phyloP scores from a whole-genome alignment of 2,888 invertebrate genomes.

The Elgonia sp. region DNA sequence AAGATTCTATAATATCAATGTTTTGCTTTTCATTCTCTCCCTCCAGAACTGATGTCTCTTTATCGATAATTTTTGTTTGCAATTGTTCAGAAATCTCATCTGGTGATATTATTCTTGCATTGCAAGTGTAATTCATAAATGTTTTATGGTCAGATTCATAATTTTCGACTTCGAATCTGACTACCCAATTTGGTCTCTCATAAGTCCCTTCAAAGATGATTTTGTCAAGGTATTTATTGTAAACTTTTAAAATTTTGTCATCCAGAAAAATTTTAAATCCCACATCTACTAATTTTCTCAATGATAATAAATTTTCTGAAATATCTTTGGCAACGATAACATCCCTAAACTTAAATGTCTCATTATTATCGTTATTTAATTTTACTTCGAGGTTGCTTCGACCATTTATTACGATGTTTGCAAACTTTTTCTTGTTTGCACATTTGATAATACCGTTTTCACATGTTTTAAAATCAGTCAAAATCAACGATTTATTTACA shows the following conservation, averaged over 20 bases:
- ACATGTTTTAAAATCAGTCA: neutral
- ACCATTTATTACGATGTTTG: neutral
- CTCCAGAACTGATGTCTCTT: too few relatives aligned
- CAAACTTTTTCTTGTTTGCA: neutral
- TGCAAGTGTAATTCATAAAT: too few relatives aligned
- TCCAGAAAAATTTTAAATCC: neutral
- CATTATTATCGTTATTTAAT: neutral
- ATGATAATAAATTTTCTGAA: neutral
- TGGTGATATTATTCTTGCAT: too few relatives aligned
- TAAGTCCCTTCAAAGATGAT: neutral
- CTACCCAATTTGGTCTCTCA: neutral
- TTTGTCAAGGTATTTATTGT: neutral
- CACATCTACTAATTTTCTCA: neutral
- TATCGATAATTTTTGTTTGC: too few relatives aligned
- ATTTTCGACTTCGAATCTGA: too few relatives aligned
- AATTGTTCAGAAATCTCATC: too few relatives aligned
- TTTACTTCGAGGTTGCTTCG: neutral
- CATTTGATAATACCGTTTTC: neutral
- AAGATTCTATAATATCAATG: too few relatives aligned
- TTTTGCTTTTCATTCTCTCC: too few relatives aligned
- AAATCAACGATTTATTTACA: neutral
- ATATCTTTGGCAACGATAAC: neutral
- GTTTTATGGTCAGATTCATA: too few relatives aligned
- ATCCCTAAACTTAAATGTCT: neutral
- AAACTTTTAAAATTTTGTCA: neutral